These are phyloP conservation scores for Lycopodina hypogea DNA, from an alignment of 37 sponge, comb jelly and placozoan genomes.

Conservation along the genomic window DNA sequence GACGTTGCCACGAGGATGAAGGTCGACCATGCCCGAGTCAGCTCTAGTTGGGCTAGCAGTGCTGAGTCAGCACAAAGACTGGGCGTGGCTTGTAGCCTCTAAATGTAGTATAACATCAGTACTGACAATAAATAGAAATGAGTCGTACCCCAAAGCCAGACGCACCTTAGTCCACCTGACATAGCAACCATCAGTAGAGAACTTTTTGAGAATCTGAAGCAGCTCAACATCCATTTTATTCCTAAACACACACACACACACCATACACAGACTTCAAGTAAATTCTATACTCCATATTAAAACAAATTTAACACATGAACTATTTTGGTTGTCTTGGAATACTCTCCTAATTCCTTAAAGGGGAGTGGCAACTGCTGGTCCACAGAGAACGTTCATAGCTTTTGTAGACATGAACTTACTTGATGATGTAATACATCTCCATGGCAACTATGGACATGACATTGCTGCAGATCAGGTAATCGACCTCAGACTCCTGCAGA, in stretches of 20 bases:
- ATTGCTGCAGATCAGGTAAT: slow-evolving; percentile 23
- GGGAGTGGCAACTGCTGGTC: too few relatives aligned
- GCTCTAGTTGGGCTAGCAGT: slow-evolving; percentile 33
- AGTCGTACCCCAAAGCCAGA: background rate
- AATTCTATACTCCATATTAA: background rate
- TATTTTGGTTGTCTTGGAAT: too few relatives aligned
- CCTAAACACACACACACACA: slow-evolving; percentile 12
- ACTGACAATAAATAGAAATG: too few relatives aligned
- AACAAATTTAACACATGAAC: too few relatives aligned
- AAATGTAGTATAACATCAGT: too few relatives aligned
- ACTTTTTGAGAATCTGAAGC: slow-evolving; percentile 16
- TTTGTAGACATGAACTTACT: too few relatives aligned
- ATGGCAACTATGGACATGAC: slow-evolving; percentile 59
- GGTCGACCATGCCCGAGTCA: slow-evolving; percentile 34
- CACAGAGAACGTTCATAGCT: too few relatives aligned
- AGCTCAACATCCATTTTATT: slow-evolving; percentile 43
- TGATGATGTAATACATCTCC: slow-evolving; percentile 48
- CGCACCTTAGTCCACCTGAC: slow-evolving; percentile 39
- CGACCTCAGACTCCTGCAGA: slow-evolving; percentile 9
- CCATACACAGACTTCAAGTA: slow-evolving; percentile 3
- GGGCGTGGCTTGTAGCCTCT: slow-evolving; percentile 19
- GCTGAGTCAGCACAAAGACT: background rate
- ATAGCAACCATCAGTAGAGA: slow-evolving; percentile 26
- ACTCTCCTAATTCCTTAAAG: too few relatives aligned
- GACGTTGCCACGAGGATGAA: slow-evolving; percentile 27